Conservation (phyloP, 2,888 invertebrate species). For the Cremastobaeus sp. region DNA sequence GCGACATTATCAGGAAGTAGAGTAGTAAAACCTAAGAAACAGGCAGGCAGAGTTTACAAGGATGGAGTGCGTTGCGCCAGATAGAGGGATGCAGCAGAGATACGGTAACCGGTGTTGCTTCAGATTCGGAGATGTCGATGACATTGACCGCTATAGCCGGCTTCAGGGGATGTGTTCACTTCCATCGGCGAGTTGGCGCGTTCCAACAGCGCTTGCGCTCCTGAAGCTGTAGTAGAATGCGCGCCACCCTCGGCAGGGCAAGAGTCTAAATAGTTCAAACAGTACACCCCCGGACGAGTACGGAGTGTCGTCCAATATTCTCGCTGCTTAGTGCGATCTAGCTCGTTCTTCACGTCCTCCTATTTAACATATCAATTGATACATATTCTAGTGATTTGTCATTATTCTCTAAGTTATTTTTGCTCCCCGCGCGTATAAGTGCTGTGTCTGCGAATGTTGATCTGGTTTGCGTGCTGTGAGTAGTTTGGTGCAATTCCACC, state of each 20-base stretch:
- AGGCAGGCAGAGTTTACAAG: slow-evolving; percentile 25
- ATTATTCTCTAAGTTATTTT: too few species aligned
- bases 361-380: not conserved
- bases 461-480: too few species aligned
- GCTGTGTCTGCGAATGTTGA: too few species aligned
- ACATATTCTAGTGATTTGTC: too few species aligned
- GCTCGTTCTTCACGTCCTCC: too few species aligned
- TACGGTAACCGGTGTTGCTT: slow-evolving; percentile 15
- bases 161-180: slow-evolving; percentile 32
- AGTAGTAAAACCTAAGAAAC: slow-evolving; percentile 29
- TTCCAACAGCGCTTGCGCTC: slow-evolving; percentile 68
- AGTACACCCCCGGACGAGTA: slow-evolving; percentile 71
- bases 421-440: too few species aligned
- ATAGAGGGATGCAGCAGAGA: slow-evolving; percentile 17
- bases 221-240: slow-evolving; percentile 52
- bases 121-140: slow-evolving; percentile 67
- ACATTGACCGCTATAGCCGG: slow-evolving; percentile 70
- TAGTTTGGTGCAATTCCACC: too few species aligned
- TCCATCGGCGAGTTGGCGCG: slow-evolving; percentile 55
- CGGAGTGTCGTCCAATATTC: slow-evolving; percentile 66
- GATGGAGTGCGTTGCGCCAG: slow-evolving; percentile 10
- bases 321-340: too few species aligned
- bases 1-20: slow-evolving; percentile 53
- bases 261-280: slow-evolving; percentile 69
- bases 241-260: slow-evolving; percentile 70